phyloP scores from a whole-genome alignment of 2,888 invertebrate species.

The Pristionchus maxplancki region DNA sequence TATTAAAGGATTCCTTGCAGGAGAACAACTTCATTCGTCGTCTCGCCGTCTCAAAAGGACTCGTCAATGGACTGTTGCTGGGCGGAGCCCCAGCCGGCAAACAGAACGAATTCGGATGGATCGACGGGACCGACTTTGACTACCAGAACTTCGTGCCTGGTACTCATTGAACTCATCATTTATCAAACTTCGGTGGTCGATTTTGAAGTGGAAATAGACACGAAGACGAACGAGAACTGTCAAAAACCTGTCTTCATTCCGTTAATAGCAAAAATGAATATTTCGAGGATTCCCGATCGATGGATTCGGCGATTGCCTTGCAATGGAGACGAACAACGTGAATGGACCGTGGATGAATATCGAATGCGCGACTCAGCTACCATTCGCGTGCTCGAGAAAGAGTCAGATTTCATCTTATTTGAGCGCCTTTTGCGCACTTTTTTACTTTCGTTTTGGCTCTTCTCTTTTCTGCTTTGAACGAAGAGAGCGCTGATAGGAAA shows the following conservation, averaged over 20 bases:
- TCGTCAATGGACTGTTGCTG: slow-evolving; percentile 10
- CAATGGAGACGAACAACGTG: slow-evolving; percentile 12
- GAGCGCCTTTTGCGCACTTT: too few species aligned
- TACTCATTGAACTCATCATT: too few species aligned
- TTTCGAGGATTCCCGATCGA: neutral
- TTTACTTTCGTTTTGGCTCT: too few species aligned
- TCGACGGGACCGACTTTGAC: neutral
- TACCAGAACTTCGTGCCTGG: slow-evolving; percentile 17
- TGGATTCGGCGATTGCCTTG: neutral
- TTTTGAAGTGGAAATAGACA: too few species aligned
- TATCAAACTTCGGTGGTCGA: too few species aligned
- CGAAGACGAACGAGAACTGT: too few species aligned
- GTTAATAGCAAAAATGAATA: neutral
- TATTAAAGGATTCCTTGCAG: too few species aligned
- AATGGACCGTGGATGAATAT: slow-evolving; percentile 34
- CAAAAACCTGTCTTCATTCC: too few species aligned
- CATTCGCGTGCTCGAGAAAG: neutral
- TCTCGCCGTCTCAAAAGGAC: neutral
- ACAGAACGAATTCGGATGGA: slow-evolving; percentile 10
- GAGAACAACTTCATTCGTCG: slow-evolving; percentile 22
- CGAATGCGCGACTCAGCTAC: neutral
- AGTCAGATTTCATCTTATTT: neutral
- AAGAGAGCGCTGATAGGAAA: too few species aligned
- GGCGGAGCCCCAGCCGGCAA: neutral
- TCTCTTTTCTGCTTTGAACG: too few species aligned